Percentiles rank a stretch among this genome's conserved stretches.
Evolutionary conservation across 2,113 vertebrate species (phyloP).

Genomic region (Cairina moschata): DNA sequence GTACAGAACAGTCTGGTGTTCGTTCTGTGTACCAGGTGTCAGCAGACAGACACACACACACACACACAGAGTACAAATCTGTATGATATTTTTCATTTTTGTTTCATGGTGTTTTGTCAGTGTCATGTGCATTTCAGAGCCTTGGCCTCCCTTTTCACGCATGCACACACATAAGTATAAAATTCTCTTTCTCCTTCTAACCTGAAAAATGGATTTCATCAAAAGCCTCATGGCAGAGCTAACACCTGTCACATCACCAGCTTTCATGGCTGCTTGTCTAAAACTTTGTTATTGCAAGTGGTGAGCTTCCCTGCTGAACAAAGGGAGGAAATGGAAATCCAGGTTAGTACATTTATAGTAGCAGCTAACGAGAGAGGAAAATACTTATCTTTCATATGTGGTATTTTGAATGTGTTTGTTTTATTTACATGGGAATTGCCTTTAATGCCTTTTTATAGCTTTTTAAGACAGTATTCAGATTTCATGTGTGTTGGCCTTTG

Average conservation of each 20-base stretch:
- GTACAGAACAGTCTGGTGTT: background rate
- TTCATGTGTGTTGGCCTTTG: background rate
- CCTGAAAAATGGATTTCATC: background rate
- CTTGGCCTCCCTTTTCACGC: background rate
- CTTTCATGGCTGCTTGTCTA: background rate
- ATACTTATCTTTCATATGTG: background rate
- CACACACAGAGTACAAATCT: background rate
- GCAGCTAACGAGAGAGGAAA: background rate
- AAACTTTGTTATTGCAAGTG: background rate
- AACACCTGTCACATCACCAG: background rate
- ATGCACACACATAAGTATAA: background rate
- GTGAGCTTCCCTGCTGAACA: background rate
- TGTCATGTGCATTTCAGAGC: background rate
- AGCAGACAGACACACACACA: background rate
- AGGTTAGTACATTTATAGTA: background rate
- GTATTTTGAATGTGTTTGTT: background rate
- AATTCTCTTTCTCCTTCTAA: background rate
- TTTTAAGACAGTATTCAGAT: background rate
- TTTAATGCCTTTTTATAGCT: background rate
- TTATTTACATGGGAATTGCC: background rate
- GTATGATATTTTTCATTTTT: background rate
- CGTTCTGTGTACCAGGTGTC: background rate
- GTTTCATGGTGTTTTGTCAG: background rate
- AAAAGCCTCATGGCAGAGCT: background rate
- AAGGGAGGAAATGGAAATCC: background rate